phyloP scores from a whole-genome alignment of 64 coral and sea anemone species.

The Exaiptasia diaphana region DNA sequence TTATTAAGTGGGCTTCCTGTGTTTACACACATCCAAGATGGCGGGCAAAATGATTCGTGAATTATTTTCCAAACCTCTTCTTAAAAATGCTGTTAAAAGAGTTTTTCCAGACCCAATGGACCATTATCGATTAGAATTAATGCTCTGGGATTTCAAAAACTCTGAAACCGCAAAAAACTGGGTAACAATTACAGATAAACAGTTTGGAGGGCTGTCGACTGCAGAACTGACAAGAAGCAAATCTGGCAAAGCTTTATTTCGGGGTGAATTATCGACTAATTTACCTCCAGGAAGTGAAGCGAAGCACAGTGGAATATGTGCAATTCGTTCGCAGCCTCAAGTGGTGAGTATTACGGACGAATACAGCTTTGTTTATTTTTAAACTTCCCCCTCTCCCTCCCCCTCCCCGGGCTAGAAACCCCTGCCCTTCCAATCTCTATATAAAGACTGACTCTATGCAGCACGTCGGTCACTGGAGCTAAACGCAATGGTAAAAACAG shows the following conservation, averaged over 20 bases:
- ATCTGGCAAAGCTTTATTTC: constrained; percentile 70
- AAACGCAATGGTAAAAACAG: no score
- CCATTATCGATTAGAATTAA: constrained; percentile 65
- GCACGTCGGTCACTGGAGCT: no score
- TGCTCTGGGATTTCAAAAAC: constrained; percentile 89
- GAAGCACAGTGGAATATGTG: constrained; percentile 90
- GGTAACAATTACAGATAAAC: constrained; percentile 77
- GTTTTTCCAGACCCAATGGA: constrained; percentile 90
- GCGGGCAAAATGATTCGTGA: constrained; percentile 57
- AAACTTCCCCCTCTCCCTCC: background rate
- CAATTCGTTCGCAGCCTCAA: constrained; percentile 82
- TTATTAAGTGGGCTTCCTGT: no score
- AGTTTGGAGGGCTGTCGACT: constrained; percentile 79
- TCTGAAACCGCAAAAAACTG: constrained; percentile 58
- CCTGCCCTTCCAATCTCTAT: no score
- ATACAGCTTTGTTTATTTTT: background rate
- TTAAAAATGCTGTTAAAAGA: constrained; percentile 64
- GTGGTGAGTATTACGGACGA: constrained; percentile 29
- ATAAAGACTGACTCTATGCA: no score
- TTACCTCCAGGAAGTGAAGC: constrained; percentile 61
- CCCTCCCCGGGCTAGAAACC: background rate
- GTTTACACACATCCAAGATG: constrained; percentile 41
- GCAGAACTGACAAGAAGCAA: constrained; percentile 71
- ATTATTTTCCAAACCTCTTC: constrained; percentile 45
- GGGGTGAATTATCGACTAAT: constrained; percentile 80